Percentiles rank a stretch among this genome's conserved stretches.
These are phyloP conservation scores for Oncorhynchus kisutch DNA, from an alignment of 2,113 vertebrate species.

Conservation along the genomic window DNA sequence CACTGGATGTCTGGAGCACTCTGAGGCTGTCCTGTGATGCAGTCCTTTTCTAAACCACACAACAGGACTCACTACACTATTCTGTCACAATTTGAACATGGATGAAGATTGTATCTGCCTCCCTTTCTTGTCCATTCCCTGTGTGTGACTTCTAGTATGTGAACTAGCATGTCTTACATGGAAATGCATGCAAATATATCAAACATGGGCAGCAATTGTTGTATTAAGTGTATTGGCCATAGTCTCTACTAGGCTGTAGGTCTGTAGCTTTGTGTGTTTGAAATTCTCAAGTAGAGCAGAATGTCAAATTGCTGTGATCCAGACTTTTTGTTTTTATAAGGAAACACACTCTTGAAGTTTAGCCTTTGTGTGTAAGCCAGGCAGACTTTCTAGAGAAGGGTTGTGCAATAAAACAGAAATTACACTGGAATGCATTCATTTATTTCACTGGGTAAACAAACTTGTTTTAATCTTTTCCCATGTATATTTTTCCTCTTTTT, in stretches of 20 bases:
- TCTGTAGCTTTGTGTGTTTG: slow-evolving; percentile 6
- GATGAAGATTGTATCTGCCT: slow-evolving; percentile 10
- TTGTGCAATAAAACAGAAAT: slow-evolving; percentile 28
- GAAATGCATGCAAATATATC: slow-evolving; percentile 35
- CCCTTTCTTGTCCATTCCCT: background rate
- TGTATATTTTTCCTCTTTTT: slow-evolving; percentile 21
- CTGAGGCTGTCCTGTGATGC: background rate
- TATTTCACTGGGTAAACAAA: slow-evolving; percentile 21
- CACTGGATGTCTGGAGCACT: no score
- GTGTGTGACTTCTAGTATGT: slow-evolving; percentile 27
- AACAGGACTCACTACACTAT: background rate
- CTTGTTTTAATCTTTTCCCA: slow-evolving; percentile 17
- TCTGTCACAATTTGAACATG: slow-evolving; percentile 15
- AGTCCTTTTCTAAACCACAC: background rate
- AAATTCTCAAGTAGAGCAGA: slow-evolving; percentile 31
- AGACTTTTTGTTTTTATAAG: slow-evolving; percentile 36
- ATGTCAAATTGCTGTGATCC: slow-evolving; percentile 14
- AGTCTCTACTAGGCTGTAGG: slow-evolving; percentile 8
- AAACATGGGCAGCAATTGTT: slow-evolving; percentile 13
- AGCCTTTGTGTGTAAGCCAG: slow-evolving; percentile 33
- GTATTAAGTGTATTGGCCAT: slow-evolving; percentile 33
- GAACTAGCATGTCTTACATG: slow-evolving; percentile 18
- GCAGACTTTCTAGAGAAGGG: slow-evolving; percentile 19
- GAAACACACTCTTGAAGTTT: slow-evolving; percentile 30
- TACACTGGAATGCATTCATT: slow-evolving; percentile 21